These are phyloP conservation scores for Selenia dentaria DNA, from an alignment of 2,888 invertebrate species.

Conservation along the genomic window DNA sequence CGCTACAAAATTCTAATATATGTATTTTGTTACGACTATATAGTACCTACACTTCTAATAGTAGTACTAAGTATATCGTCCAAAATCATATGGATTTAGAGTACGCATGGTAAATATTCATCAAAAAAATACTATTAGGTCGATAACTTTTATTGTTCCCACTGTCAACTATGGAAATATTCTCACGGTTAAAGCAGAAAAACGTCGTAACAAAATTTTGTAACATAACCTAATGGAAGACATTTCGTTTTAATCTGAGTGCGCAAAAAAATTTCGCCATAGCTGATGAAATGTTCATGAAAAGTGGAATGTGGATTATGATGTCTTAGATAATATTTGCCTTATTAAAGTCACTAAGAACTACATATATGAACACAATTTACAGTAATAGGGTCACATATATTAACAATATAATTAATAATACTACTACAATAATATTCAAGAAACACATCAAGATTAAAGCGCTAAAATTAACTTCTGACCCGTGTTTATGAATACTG, in stretches of 20 bases:
- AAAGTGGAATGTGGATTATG: slow-evolving; percentile 61
- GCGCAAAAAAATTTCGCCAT: slow-evolving; percentile 38
- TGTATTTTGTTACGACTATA: slow-evolving; percentile 60
- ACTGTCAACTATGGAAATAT: slow-evolving; percentile 46
- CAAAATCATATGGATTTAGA: slow-evolving; percentile 43
- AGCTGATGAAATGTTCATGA: slow-evolving; percentile 40
- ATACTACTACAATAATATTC: slow-evolving; percentile 38
- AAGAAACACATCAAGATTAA: slow-evolving; percentile 54
- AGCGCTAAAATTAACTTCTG: slow-evolving; percentile 61
- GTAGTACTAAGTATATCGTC: slow-evolving; percentile 46
- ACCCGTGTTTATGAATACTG: slow-evolving; percentile 74
- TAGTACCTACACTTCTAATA: slow-evolving; percentile 46
- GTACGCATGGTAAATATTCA: slow-evolving; percentile 47
- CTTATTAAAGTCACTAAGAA: slow-evolving; percentile 26
- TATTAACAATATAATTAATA: slow-evolving; percentile 49
- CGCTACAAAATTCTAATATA: slow-evolving; percentile 68
- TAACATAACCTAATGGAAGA: slow-evolving; percentile 80
- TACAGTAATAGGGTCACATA: slow-evolving; percentile 30
- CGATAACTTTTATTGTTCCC: slow-evolving; percentile 72
- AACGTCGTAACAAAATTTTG: slow-evolving; percentile 38
- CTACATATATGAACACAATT: slow-evolving; percentile 30
- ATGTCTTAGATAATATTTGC: slow-evolving; percentile 27
- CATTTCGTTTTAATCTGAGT: slow-evolving; percentile 65
- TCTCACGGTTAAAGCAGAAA: slow-evolving; percentile 35
- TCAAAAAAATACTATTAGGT: slow-evolving; percentile 71